Base-by-base conservation (phyloP, 2,113 vertebrate species). In the Dicentrarchus labrax region DNA sequence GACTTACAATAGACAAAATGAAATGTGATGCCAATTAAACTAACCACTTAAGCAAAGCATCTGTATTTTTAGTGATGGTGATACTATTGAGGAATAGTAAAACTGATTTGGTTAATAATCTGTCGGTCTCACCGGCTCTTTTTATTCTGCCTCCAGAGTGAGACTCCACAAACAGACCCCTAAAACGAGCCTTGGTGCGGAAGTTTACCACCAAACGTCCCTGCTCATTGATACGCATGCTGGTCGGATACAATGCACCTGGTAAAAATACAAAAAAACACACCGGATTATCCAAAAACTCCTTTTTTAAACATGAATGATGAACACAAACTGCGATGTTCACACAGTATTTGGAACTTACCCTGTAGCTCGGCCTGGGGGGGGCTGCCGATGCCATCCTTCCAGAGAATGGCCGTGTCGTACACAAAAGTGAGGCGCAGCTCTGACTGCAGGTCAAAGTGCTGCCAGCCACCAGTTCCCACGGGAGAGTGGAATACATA, bases 331-430 rank as follows among this genome's bases (percentile, higher is more conserved):
- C 39, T 3, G 11, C 47, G n/a, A n/a, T 48, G 2, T 16, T 62
- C 16, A 10, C 19, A 11, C 30, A 0, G 16, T 54, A 10, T 17
- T 13, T 5, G n/a, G 22, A 13, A 22, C 94, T 13, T 67, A 96
- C 98, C 98, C 93, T 97, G 97, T 8, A 99, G 95, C 66, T 98
- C 97, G 0, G 97, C 97, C 76, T 97, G 97, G 0, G 97, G 97
- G 0, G 97, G 97, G 87, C 98, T 99, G 5, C 97, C 96, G 0
- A 99, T 96, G 1, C 98, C 98, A 0, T 99, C 97, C 72, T 87
- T 95, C 98, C 98, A 99, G 91, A 99, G 94, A 91, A 99, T 98
- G 94, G 98, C 97, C 17, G 98, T 99, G 94, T 99, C 98, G 21
- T 99, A 99, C 88, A 99, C 98, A 0, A 99, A 99, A 21, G 98